Evolutionary conservation across 2,113 vertebrate genomes (phyloP).

Genomic region (Scopus umbretta): DNA sequence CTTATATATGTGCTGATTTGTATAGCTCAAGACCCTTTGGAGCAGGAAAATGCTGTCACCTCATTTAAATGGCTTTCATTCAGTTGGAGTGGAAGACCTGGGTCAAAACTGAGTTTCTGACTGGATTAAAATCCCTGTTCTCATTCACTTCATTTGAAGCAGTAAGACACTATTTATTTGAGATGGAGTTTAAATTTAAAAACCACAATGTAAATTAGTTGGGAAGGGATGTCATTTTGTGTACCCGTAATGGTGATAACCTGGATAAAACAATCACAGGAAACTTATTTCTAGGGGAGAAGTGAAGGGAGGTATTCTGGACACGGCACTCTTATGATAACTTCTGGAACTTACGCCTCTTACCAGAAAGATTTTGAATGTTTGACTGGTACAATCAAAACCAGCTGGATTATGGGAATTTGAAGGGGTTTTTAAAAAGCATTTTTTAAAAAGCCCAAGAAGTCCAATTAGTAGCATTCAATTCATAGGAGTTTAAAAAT

Average conservation of each 20-base stretch:
- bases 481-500: slow-evolving; percentile 33
- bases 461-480: slow-evolving; percentile 52
- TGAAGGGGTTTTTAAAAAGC: background rate
- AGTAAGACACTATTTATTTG: background rate
- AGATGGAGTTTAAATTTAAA: background rate
- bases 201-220: background rate
- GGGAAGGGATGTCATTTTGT: background rate
- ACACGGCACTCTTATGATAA: background rate
- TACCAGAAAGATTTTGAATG: background rate
- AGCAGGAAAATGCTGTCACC: background rate
- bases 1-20: background rate
- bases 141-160: background rate
- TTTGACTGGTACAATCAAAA: background rate
- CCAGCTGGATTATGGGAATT: background rate
- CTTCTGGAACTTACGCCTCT: background rate
- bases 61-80: background rate
- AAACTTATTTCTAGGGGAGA: background rate
- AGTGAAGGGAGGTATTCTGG: background rate
- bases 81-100: background rate
- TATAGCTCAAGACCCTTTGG: background rate
- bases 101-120: background rate
- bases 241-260: background rate
- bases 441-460: background rate
- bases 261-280: background rate
- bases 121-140: background rate